Percentiles rank a stretch among this genome's conserved stretches.
These are phyloP conservation scores for Sanderia malayensis DNA, from an alignment of 30 jellyfish, hydroid and myxozoan species.

Conservation along the genomic window DNA sequence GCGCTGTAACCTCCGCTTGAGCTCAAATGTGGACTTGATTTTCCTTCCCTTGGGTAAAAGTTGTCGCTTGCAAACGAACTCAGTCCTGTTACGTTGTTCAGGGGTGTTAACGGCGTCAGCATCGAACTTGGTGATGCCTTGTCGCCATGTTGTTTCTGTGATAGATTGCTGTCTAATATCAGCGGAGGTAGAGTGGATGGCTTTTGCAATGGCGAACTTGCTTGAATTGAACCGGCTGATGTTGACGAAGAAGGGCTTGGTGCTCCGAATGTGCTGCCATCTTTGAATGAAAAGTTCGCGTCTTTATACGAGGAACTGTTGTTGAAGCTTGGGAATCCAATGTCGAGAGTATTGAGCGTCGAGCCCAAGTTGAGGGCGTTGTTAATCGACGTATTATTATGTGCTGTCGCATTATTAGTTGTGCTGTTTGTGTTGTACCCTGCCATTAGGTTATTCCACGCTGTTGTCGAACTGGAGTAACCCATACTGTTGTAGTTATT, in stretches of 20 bases:
- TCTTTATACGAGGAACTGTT: slow-evolving; percentile 52
- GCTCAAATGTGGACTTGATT: slow-evolving; percentile 75
- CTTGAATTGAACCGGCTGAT: slow-evolving; percentile 31
- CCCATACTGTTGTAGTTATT: slow-evolving; percentile 47
- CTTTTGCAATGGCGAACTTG: slow-evolving; percentile 61
- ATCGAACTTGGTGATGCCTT: slow-evolving; percentile 93
- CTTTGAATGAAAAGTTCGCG: slow-evolving; percentile 60
- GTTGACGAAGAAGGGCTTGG: slow-evolving; percentile 62
- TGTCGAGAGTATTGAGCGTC: slow-evolving; percentile 47
- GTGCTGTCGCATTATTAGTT: slow-evolving; percentile 39
- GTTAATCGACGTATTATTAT: slow-evolving; percentile 26
- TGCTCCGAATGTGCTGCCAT: slow-evolving; percentile 59
- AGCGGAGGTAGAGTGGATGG: slow-evolving; percentile 84
- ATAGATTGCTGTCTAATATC: slow-evolving; percentile 68
- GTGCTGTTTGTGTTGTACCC: slow-evolving; percentile 29
- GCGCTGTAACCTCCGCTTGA: slow-evolving; percentile 48
- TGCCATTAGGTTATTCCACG: slow-evolving; percentile 47
- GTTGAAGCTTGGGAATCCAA: slow-evolving; percentile 64
- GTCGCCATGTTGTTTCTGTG: slow-evolving; percentile 81
- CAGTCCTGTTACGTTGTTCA: slow-evolving; percentile 83
- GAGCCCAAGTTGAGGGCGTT: slow-evolving; percentile 50
- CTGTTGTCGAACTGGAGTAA: slow-evolving; percentile 28
- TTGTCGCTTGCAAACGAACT: slow-evolving; percentile 83
- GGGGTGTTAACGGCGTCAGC: slow-evolving; percentile 96
- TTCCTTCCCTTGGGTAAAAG: slow-evolving; percentile 68